These are phyloP conservation scores for Corynorhinus townsendii DNA, from an alignment of 2,113 vertebrate species.

Conservation along the genomic window DNA sequence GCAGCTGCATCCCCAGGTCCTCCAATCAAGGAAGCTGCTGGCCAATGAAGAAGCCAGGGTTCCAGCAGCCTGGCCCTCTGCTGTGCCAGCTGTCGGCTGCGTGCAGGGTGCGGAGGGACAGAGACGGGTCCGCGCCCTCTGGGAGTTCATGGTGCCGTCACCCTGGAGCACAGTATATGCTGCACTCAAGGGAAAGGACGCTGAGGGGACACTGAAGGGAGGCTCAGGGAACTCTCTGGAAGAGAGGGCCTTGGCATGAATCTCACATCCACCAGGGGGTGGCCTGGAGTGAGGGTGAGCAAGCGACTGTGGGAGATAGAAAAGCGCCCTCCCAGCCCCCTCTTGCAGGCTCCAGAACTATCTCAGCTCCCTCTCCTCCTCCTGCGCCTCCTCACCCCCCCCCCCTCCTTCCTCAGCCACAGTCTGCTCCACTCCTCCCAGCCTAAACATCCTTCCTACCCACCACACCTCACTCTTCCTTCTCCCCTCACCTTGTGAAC, in stretches of 20 bases:
- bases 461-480: neutral
- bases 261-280: neutral
- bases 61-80: neutral
- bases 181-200: neutral
- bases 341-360: neutral
- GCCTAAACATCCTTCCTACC: neutral
- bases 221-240: neutral
- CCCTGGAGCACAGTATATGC: too few species aligned
- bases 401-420: neutral
- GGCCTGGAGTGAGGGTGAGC: neutral
- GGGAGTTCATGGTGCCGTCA: accelerated
- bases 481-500: neutral
- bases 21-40: neutral
- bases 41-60: neutral
- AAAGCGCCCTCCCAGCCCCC: neutral
- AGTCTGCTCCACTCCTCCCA: neutral
- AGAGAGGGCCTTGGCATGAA: too few species aligned
- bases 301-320: neutral
- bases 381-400: neutral
- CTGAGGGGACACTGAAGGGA: neutral
- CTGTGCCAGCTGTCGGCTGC: neutral
- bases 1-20: too few species aligned
- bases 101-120: neutral
- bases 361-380: neutral
- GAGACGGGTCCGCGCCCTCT: neutral